These are phyloP conservation scores for Dynastes hyllus DNA, from an alignment of 2,888 invertebrate genomes.

Conservation along the genomic window DNA sequence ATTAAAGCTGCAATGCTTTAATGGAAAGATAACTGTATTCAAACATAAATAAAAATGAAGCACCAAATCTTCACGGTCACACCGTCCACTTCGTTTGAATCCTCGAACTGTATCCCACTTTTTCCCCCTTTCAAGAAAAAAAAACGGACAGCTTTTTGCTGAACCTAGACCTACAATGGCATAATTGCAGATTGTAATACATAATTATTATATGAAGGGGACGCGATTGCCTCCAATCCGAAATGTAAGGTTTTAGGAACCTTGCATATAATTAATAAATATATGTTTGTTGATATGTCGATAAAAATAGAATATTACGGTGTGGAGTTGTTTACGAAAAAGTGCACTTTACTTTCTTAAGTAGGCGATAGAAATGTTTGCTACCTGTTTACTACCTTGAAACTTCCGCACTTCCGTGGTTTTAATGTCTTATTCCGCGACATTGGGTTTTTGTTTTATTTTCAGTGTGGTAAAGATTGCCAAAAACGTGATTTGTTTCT, in stretches of 20 bases:
- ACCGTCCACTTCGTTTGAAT: constrained; percentile 14
- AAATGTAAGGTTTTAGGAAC: too few species aligned
- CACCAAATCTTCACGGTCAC: constrained; percentile 33
- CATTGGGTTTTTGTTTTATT: background rate
- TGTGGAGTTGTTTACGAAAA: background rate
- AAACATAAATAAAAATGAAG: constrained; percentile 25
- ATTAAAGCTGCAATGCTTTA: background rate
- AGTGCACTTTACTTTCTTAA: background rate
- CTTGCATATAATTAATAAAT: background rate
- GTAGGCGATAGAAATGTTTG: too few species aligned
- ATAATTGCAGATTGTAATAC: too few species aligned
- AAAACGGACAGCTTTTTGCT: background rate
- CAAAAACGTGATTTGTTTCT: too few species aligned
- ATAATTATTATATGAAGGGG: too few species aligned
- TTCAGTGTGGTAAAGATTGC: background rate
- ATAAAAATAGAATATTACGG: constrained; percentile 1
- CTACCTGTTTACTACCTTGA: constrained; percentile 6
- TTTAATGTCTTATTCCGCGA: background rate
- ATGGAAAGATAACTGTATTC: constrained; percentile 18
- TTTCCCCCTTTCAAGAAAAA: too few species aligned
- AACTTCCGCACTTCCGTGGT: constrained; percentile 6
- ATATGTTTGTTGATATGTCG: background rate
- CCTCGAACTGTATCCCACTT: constrained; percentile 24
- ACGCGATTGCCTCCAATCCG: too few species aligned
- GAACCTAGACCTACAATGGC: too few species aligned